Percentiles rank a stretch among this genome's conserved stretches.
These are phyloP conservation scores for Stegophylla sp. DNA, from an alignment of 2,888 invertebrate species.

Conservation along the genomic window DNA sequence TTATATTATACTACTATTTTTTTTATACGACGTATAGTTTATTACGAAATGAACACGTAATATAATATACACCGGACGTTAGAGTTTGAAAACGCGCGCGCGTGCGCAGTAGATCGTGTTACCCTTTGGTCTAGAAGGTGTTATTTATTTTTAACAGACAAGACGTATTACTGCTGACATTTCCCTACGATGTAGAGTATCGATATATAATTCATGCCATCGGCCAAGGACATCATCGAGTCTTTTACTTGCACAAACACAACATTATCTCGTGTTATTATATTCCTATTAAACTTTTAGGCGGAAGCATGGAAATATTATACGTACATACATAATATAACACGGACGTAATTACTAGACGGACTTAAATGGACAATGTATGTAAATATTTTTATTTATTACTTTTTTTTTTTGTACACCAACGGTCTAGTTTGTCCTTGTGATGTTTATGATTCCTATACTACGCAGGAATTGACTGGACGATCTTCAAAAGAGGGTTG, in stretches of 20 bases:
- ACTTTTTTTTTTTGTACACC: too few relatives aligned
- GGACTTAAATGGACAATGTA: constrained; percentile 14
- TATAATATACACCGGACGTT: neutral
- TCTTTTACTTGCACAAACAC: neutral
- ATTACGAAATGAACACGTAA: neutral
- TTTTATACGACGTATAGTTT: neutral
- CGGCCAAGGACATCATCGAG: constrained; percentile 33
- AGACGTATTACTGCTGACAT: constrained; percentile 20
- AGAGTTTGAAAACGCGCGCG: neutral
- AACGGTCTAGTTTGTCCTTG: constrained; percentile 26
- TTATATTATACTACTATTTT: neutral
- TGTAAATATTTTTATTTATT: constrained; percentile 1
- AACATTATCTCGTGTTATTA: constrained; percentile 2
- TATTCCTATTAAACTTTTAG: constrained; percentile 26
- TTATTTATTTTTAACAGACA: neutral
- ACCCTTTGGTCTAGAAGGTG: neutral
- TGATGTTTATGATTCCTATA: neutral
- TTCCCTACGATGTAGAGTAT: neutral
- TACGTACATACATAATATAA: neutral
- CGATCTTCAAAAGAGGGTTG: too few relatives aligned
- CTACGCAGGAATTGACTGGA: too few relatives aligned
- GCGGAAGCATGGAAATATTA: constrained; percentile 10
- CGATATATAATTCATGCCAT: neutral
- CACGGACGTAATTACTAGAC: constrained; percentile 34
- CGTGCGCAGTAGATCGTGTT: neutral